Percentiles rank a stretch among this genome's conserved stretches.
Conservation (phyloP, 2,797 vertebrate species). For the Melanotaenia nigrans region DNA sequence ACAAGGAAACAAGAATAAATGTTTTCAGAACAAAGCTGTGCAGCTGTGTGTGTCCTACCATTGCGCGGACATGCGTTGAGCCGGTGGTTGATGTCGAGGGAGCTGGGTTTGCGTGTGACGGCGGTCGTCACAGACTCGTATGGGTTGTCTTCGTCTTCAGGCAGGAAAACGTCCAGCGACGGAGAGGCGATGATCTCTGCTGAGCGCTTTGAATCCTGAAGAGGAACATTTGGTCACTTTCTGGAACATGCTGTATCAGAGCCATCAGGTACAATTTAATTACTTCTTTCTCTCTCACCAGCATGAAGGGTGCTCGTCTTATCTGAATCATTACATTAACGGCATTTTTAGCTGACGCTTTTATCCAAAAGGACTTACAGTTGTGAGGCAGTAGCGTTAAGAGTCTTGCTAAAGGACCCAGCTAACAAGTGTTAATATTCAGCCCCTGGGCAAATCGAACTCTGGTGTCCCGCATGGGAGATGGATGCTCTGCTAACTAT, state of each 20-base stretch:
- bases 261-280: background rate
- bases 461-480: too few relatives aligned
- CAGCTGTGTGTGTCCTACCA: conserved; percentile 76
- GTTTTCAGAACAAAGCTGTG: too few relatives aligned
- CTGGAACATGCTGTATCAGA: conserved; percentile 5
- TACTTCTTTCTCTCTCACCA: background rate
- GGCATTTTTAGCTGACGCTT: too few relatives aligned
- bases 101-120: conserved; percentile 94
- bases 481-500: too few relatives aligned
- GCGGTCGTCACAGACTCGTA: conserved; percentile 90
- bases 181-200: conserved; percentile 87
- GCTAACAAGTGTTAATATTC: too few relatives aligned
- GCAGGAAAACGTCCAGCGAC: conserved; percentile 89
- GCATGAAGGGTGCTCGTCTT: background rate
- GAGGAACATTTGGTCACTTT: background rate
- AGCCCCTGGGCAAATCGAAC: too few relatives aligned
- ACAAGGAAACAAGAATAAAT: too few relatives aligned
- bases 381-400: too few relatives aligned
- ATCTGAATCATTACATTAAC: background rate
- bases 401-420: too few relatives aligned
- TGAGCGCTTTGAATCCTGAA: conserved; percentile 88
- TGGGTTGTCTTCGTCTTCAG: conserved; percentile 91
- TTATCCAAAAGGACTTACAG: too few relatives aligned
- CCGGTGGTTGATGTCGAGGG: conserved; percentile 90
- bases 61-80: conserved; percentile 82